phyloP scores from a whole-genome alignment of 2,888 invertebrate genomes.

The Caenorhabditis sp. region DNA sequence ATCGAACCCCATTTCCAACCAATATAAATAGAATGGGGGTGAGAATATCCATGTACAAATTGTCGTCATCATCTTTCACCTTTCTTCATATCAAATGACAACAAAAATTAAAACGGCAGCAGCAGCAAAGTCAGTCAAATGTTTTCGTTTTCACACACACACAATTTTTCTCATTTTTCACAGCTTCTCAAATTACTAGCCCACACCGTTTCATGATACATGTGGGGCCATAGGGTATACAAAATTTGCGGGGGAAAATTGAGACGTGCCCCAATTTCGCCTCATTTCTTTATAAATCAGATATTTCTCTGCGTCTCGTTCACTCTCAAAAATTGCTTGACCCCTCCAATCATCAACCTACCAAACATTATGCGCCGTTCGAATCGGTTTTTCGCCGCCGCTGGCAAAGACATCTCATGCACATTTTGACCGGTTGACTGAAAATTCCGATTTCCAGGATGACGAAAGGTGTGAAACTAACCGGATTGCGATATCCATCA shows the following conservation, averaged over 20 bases:
- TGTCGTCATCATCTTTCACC: no score
- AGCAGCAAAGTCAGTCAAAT: not conserved
- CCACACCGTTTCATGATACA: not conserved
- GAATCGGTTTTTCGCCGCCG: constrained; percentile 57
- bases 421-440: constrained; percentile 5
- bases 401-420: constrained; percentile 61
- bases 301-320: no score
- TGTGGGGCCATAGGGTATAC: no score
- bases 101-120: not conserved
- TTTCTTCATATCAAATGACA: not conserved
- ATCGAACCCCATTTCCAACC: no score
- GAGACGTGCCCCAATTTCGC: not conserved
- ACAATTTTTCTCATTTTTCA: not conserved
- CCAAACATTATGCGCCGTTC: constrained; percentile 60
- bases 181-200: not conserved
- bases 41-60: no score
- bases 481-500: constrained; percentile 46
- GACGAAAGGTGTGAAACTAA: not conserved
- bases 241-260: no score
- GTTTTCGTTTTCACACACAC: not conserved
- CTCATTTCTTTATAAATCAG: not conserved
- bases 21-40: no score
- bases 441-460: not conserved
- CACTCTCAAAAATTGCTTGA: no score
- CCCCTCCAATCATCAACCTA: constrained; percentile 21